phyloP scores from a whole-genome alignment of 2,888 invertebrate species.

The Galeopsomyia nigrocyanea region DNA sequence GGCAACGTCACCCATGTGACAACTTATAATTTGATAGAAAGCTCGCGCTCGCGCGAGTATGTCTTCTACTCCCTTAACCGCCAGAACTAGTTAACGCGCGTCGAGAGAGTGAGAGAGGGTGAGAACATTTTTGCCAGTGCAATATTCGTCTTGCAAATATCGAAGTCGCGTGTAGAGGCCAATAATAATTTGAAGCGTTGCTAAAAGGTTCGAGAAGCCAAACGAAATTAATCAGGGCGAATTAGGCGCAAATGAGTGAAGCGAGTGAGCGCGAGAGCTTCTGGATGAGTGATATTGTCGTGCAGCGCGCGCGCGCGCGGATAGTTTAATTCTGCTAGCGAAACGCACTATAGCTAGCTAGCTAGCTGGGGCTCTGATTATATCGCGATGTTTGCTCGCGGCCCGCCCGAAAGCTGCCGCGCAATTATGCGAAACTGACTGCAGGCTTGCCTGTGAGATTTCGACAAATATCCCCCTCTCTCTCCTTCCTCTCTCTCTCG shows the following conservation, averaged over 20 bases:
- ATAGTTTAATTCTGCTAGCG: slow-evolving; percentile 51
- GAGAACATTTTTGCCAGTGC: no score
- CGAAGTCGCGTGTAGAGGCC: no score
- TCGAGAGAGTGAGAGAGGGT: no score
- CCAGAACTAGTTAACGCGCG: slow-evolving; percentile 34
- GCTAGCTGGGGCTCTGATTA: slow-evolving; percentile 50
- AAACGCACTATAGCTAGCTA: no score
- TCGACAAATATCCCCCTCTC: neutral
- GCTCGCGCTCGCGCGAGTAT: slow-evolving; percentile 38
- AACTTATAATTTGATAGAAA: slow-evolving; percentile 64
- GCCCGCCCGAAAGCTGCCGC: slow-evolving; percentile 23
- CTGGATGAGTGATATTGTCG: neutral
- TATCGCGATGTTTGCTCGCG: slow-evolving; percentile 55
- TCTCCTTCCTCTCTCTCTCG: no score
- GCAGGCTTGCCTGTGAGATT: neutral
- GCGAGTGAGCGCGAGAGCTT: neutral
- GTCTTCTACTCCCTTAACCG: slow-evolving; percentile 29
- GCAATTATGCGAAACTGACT: slow-evolving; percentile 15
- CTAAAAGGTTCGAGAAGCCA: no score
- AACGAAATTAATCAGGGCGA: no score
- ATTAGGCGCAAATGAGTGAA: no score
- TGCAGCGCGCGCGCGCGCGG: slow-evolving; percentile 2
- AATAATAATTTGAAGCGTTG: no score
- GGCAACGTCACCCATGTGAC: slow-evolving; percentile 62
- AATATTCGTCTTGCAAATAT: no score